These are phyloP conservation scores for Brachyistius frenatus DNA, from an alignment of 2,113 vertebrate genomes.

Conservation along the genomic window DNA sequence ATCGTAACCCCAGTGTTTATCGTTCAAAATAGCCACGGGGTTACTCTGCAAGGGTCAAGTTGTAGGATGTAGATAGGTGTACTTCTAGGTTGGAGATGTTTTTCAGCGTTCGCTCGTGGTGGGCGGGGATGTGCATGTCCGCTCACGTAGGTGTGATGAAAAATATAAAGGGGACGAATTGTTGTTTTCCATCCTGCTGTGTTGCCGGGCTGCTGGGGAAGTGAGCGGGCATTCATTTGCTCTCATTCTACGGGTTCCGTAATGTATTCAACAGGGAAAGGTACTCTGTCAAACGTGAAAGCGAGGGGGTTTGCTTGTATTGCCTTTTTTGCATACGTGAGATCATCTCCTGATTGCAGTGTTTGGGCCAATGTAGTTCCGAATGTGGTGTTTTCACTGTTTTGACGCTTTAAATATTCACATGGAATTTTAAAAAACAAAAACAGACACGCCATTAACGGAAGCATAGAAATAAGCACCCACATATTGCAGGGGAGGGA, in stretches of 20 bases:
- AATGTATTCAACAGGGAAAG: slow-evolving; percentile 78
- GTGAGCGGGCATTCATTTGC: slow-evolving; percentile 77
- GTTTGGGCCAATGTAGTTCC: slow-evolving; percentile 72
- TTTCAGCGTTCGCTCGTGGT: slow-evolving; percentile 15
- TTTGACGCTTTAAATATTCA: slow-evolving; percentile 74
- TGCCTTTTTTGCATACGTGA: slow-evolving; percentile 72
- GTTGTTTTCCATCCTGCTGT: slow-evolving; percentile 58
- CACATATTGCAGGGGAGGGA: slow-evolving; percentile 31
- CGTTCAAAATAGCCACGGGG: slow-evolving; percentile 42
- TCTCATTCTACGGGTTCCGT: slow-evolving; percentile 62
- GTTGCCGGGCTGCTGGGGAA: slow-evolving; percentile 45
- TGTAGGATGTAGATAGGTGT: slow-evolving; percentile 35
- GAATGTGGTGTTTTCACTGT: slow-evolving; percentile 55
- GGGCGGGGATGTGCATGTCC: slow-evolving; percentile 49
- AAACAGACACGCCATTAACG: slow-evolving; percentile 32
- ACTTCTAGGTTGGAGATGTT: slow-evolving; percentile 29
- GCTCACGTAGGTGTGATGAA: slow-evolving; percentile 67
- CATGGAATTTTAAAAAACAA: slow-evolving; percentile 52
- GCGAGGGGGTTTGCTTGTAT: slow-evolving; percentile 49
- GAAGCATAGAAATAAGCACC: slow-evolving; percentile 40
- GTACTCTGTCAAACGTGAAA: slow-evolving; percentile 75
- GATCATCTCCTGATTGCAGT: slow-evolving; percentile 72
- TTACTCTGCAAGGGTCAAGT: slow-evolving; percentile 32
- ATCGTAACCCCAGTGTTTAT: slow-evolving; percentile 41
- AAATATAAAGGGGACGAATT: slow-evolving; percentile 69